phyloP scores from a whole-genome alignment of 92 coral and sea anemone genomes.

The Porites evermanni region DNA sequence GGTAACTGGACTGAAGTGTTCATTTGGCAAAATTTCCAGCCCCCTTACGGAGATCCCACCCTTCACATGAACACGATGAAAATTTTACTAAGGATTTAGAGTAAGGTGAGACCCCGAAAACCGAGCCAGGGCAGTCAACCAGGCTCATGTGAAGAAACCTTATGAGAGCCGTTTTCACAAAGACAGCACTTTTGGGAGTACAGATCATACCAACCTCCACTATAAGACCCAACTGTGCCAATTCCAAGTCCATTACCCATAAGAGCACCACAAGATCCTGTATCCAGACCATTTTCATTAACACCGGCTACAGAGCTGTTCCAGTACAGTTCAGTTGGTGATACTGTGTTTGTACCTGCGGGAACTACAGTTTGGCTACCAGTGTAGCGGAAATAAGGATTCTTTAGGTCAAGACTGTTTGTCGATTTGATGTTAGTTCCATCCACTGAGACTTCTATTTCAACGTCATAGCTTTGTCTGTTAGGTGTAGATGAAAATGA shows the following conservation, averaged over 20 bases:
- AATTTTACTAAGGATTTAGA: too few relatives aligned
- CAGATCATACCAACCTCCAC: constrained; percentile 15
- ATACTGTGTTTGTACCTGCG: constrained; percentile 85
- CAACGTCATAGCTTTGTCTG: constrained; percentile 98
- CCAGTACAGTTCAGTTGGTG: constrained; percentile 98
- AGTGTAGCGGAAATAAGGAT: constrained; percentile 96
- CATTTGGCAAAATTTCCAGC: too few relatives aligned
- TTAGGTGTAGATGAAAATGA: neutral
- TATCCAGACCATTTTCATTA: constrained; percentile 53
- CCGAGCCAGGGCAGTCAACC: too few relatives aligned
- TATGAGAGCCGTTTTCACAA: neutral
- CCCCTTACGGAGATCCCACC: too few relatives aligned
- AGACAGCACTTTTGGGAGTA: too few relatives aligned
- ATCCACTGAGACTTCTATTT: constrained; percentile 81
- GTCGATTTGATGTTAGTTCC: constrained; percentile 84
- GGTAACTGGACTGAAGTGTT: too few relatives aligned
- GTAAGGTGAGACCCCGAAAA: too few relatives aligned
- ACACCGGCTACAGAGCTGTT: constrained; percentile 56
- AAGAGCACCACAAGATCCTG: constrained; percentile 54
- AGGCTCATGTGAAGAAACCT: too few relatives aligned
- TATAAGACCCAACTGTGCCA: constrained; percentile 50
- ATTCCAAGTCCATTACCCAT: constrained; percentile 59
- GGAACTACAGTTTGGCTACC: constrained; percentile 85
- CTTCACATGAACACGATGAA: too few relatives aligned
- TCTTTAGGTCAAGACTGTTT: constrained; percentile 90